Conservation (phyloP, 2,797 vertebrate species). For the Pyrrhura leucotis region DNA sequence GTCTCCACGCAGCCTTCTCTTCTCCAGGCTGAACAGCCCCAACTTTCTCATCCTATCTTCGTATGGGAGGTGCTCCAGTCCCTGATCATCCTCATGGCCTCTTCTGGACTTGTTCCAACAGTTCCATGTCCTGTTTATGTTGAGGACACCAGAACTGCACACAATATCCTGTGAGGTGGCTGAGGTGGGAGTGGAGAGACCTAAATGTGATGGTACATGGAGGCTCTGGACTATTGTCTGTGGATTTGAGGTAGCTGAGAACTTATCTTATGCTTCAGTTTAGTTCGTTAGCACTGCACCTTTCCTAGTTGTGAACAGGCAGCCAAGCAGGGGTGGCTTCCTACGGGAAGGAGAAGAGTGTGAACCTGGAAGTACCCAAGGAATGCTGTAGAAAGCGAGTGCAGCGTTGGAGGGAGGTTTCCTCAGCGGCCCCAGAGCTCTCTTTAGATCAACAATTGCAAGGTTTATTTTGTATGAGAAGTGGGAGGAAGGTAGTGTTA, state of each 20-base stretch:
- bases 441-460: background rate
- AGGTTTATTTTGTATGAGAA: background rate
- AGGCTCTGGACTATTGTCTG: background rate
- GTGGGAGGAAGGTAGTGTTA: background rate
- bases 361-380: background rate
- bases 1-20: no score
- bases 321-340: background rate
- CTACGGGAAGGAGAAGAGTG: background rate
- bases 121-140: no score
- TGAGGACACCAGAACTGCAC: no score
- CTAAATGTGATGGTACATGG: background rate
- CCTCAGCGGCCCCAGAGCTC: background rate
- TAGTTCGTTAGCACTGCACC: background rate
- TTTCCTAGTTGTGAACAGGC: background rate
- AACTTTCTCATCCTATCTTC: no score
- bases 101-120: no score
- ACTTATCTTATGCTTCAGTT: background rate
- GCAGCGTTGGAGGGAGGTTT: background rate
- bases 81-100: no score
- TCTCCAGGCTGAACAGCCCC: no score
- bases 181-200: background rate
- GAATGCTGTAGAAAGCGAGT: background rate
- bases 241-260: background rate
- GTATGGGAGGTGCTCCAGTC: no score
- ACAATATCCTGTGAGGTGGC: background rate